Percentiles rank a stretch among this genome's conserved stretches.
Evolutionary conservation across 2,113 vertebrate species (phyloP).

Genomic region (Eudyptes chrysolophus): DNA sequence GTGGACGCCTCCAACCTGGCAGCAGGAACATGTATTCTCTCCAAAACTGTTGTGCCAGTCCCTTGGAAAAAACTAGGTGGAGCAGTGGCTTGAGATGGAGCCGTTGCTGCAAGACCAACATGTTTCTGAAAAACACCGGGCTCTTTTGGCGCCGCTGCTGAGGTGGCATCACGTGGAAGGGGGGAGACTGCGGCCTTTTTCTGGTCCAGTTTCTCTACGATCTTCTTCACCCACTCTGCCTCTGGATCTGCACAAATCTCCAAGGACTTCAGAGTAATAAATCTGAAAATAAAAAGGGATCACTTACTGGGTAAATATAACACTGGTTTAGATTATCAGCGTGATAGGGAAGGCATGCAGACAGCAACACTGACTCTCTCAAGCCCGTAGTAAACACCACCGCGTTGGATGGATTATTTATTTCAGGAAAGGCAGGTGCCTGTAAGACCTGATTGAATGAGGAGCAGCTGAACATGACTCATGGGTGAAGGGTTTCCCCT

Average conservation of each 20-base stretch:
- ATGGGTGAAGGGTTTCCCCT: background rate
- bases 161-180: accelerated
- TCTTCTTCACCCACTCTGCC: background rate
- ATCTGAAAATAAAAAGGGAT: background rate
- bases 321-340: background rate
- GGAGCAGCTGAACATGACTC: background rate
- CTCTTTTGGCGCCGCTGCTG: background rate
- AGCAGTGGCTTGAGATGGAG: background rate
- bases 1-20: background rate
- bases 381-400: background rate
- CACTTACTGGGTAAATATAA: background rate
- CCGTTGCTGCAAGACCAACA: background rate
- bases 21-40: background rate
- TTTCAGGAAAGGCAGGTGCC: background rate
- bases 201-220: background rate
- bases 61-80: background rate
- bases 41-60: background rate
- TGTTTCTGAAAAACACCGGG: background rate
- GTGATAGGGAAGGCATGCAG: background rate
- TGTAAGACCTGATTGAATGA: background rate
- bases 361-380: background rate
- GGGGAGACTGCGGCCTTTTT: background rate
- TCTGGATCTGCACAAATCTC: constrained; percentile 7
- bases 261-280: background rate
- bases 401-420: accelerated